Evolutionary conservation across 2,113 vertebrate species (phyloP).

Genomic region (Charina bottae): DNA sequence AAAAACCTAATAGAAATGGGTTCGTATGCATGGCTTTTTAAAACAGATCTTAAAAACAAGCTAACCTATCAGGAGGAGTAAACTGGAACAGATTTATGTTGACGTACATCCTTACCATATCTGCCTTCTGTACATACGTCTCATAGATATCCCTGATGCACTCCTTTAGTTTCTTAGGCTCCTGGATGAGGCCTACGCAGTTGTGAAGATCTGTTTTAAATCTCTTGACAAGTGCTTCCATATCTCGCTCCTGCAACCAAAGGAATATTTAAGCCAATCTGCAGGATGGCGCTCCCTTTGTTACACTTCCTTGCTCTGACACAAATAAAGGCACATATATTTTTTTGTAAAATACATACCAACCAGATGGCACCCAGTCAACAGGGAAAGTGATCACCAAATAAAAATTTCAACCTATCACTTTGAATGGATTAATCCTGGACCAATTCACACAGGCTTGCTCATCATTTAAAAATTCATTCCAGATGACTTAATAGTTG

Average conservation of each 20-base stretch:
- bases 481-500: neutral
- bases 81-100: neutral
- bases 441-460: neutral
- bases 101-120: conserved; percentile 61
- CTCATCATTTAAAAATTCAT: neutral
- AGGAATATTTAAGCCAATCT: conserved; percentile 29
- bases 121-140: conserved; percentile 78
- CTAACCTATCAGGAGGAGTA: neutral
- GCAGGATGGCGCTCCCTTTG: conserved; percentile 3
- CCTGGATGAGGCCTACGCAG: conserved; percentile 84
- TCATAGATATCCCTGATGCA: conserved; percentile 76
- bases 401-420: neutral
- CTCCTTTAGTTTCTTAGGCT: conserved; percentile 84
- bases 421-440: neutral
- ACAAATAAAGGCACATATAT: neutral
- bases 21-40: neutral
- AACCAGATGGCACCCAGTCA: neutral
- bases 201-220: conserved; percentile 87
- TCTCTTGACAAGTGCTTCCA: conserved; percentile 78
- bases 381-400: neutral
- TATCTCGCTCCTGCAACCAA: conserved; percentile 77
- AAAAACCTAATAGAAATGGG: neutral
- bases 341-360: neutral
- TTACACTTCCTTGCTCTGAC: neutral
- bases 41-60: neutral